Evolutionary conservation across 2,113 vertebrate species (phyloP), one percentile per base, ranked within the genome.

Genomic region (Benitochromis conjunctus): DNA sequence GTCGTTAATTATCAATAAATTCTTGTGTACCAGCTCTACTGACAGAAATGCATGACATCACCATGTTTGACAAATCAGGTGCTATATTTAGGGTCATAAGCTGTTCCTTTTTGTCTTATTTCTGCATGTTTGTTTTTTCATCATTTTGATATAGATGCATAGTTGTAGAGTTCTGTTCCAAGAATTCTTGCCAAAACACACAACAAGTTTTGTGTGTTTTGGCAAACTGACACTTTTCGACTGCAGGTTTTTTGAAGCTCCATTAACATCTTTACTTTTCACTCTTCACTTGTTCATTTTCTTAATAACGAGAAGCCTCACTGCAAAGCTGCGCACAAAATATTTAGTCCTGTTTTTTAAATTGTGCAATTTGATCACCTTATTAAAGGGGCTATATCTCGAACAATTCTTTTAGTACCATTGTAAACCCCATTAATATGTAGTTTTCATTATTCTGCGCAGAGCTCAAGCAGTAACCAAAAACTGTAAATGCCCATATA

Each of bases 221-320:
- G 36, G n/a, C 1, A 0, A 69, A 69, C 1, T 0, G 36, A 21
- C 64, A 24, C 36, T 41, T 69, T 43, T 26, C 26, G 26, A 26
- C 26, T 76, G 24, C 16, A 48, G 2, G 6, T 31, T 31, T 51
- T 76, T 19, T 31, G 0, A 76, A 76, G 46, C 69, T 46, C 43
- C 29, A 8, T 1, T 31, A 48, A 29, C 24, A 74, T 51, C 43
- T 48, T 46, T 74, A 71, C 38, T 48, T 71, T 48, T 29, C 21
- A 71, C 21, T 71, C 41, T 48, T 71, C 7, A 46, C 5, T 5
- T 51, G 24, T 74, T 74, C 16, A 51, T 51, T 74, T 48, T 74
- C 43, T 74, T 0, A 31, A 11, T 51, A 51, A 71, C 21, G 29
- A 29, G 41, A 18, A 29, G 66, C 38, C 1, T 71, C 21, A 18